Evolutionary conservation across 2,113 vertebrate species (phyloP).

Genomic region (Formicarius rufipectus): DNA sequence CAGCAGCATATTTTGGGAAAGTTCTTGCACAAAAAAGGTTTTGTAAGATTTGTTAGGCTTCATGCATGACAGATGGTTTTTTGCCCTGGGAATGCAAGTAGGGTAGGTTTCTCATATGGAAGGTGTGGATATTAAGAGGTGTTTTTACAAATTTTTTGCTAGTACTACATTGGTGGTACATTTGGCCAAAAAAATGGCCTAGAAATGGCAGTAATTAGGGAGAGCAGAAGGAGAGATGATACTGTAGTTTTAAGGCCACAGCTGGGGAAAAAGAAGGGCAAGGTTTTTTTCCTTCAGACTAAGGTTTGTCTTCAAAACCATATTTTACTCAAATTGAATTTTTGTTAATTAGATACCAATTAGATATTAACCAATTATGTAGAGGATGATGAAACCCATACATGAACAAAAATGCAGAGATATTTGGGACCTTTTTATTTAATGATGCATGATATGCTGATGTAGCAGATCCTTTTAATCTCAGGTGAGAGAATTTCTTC

Average conservation of each 20-base stretch:
- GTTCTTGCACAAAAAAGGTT: not conserved
- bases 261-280: not conserved
- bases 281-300: not conserved
- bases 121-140: not conserved
- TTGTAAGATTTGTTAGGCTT: not conserved
- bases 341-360: not conserved
- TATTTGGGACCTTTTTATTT: not conserved
- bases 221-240: not conserved
- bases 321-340: not conserved
- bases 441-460: not conserved
- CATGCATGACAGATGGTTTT: not conserved
- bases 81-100: not conserved
- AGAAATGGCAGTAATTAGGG: not conserved
- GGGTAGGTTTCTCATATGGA: not conserved
- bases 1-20: not conserved
- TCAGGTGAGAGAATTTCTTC: not conserved
- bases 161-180: not conserved
- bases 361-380: not conserved
- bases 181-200: not conserved
- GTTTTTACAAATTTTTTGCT: not conserved
- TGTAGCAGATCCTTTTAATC: not conserved
- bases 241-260: not conserved
- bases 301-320: not conserved
- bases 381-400: not conserved
- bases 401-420: not conserved